These are phyloP conservation scores for Cydia pomonella DNA, from an alignment of 1,140 invertebrate species.

Conservation along the genomic window DNA sequence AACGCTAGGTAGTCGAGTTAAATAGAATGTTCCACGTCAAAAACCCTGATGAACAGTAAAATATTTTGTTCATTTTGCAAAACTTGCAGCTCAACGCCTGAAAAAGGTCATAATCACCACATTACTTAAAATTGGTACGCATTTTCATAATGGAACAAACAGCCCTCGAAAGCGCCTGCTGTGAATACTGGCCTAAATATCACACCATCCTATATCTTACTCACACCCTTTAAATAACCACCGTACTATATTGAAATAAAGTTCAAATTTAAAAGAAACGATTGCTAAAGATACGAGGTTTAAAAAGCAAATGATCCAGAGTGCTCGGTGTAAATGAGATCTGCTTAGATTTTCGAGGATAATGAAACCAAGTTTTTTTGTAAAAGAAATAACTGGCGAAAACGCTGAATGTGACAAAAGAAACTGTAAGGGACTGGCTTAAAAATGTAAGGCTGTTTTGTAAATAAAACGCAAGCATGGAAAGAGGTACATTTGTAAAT, in stretches of 20 bases:
- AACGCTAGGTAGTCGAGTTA: not conserved
- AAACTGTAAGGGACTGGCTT: not conserved
- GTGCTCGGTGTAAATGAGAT: conserved; percentile 22
- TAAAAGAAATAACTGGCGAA: conserved; percentile 3
- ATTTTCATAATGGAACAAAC: conserved; percentile 25
- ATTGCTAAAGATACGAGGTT: not conserved
- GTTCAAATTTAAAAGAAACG: not conserved
- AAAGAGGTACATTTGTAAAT: not conserved
- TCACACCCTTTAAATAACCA: not conserved
- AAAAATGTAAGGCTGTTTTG: not conserved
- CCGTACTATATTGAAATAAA: not conserved
- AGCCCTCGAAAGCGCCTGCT: conserved; percentile 9
- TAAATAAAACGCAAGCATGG: not conserved
- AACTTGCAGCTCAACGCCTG: conserved; percentile 23
- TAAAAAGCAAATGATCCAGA: not conserved
- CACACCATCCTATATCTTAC: not conserved
- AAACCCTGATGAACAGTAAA: conserved; percentile 7
- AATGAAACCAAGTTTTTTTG: conserved; percentile 29
- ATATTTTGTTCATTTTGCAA: conserved; percentile 11
- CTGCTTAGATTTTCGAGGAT: conserved; percentile 27
- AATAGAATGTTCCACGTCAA: not conserved
- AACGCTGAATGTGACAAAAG: conserved; percentile 8
- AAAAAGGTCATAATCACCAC: conserved; percentile 29
- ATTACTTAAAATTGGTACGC: conserved; percentile 29
- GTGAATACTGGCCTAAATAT: not conserved